Percentiles rank a stretch among this genome's conserved stretches.
Conservation (phyloP, 2,888 invertebrate genomes). For the Leptinotarsa haldemani region DNA sequence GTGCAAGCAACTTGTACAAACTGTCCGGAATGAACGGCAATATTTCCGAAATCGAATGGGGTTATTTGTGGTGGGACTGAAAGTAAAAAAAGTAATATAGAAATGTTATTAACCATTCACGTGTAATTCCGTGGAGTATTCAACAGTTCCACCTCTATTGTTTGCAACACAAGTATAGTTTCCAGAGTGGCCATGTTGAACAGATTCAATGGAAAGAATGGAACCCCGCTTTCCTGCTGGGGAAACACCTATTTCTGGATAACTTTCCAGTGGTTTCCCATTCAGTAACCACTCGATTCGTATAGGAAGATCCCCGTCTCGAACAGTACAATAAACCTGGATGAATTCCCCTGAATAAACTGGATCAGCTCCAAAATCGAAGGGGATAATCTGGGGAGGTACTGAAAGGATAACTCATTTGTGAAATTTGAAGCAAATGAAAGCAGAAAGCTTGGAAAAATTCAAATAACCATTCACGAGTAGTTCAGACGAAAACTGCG, state of each 20-base stretch:
- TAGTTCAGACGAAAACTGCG: conserved; percentile 63
- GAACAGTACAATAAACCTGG: conserved; percentile 73
- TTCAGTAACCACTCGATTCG: conserved; percentile 74
- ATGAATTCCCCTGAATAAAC: conserved; percentile 73
- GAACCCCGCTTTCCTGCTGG: conserved; percentile 66
- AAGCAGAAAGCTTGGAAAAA: conserved; percentile 49
- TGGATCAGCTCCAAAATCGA: conserved; percentile 74
- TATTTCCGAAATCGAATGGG: conserved; percentile 70
- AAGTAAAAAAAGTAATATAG: conserved; percentile 35
- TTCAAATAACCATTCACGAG: conserved; percentile 76
- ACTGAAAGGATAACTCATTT: conserved; percentile 64
- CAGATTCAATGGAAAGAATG: conserved; percentile 74
- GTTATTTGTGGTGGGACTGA: conserved; percentile 54
- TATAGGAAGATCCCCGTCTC: conserved; percentile 75
- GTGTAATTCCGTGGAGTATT: conserved; percentile 67
- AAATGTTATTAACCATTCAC: conserved; percentile 41
- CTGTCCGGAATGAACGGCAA: conserved; percentile 75
- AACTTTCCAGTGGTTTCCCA: conserved; percentile 59
- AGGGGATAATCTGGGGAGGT: conserved; percentile 76
- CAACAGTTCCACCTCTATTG: conserved; percentile 58
- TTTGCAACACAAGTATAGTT: conserved; percentile 80
- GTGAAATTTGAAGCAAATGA: conserved; percentile 50
- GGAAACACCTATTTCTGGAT: conserved; percentile 57
- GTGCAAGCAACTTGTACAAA: conserved; percentile 76
- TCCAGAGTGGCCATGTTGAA: conserved; percentile 77